Evolutionary conservation across 2,113 vertebrate species (phyloP).

Genomic region (Hymenochirus boettgeri): DNA sequence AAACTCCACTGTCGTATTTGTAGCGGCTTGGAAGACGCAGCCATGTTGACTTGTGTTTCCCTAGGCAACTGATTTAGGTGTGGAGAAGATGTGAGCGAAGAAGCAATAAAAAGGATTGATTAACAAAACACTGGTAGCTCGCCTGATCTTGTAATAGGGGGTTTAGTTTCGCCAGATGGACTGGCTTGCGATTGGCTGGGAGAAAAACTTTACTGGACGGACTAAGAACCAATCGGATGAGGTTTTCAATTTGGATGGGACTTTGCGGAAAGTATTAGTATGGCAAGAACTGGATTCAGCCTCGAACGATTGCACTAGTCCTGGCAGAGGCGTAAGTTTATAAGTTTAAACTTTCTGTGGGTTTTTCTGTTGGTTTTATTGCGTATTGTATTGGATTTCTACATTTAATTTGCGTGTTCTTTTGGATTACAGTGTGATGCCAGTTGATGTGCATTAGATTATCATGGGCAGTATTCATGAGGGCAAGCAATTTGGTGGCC

Average conservation of each 20-base stretch:
- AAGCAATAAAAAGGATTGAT: constrained; percentile 87
- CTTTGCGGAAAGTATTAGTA: constrained; percentile 87
- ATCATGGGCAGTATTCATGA: too few relatives aligned
- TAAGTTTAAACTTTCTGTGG: too few relatives aligned
- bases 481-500: too few relatives aligned
- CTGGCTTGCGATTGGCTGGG: constrained; percentile 95
- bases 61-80: constrained; percentile 86
- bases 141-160: constrained; percentile 80
- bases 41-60: constrained; percentile 88
- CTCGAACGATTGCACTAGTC: constrained; percentile 91
- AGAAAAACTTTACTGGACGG: constrained; percentile 94
- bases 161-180: constrained; percentile 88
- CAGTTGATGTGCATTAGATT: too few relatives aligned
- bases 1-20: constrained; percentile 86
- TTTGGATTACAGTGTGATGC: too few relatives aligned
- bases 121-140: constrained; percentile 72
- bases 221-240: constrained; percentile 93
- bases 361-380: too few relatives aligned
- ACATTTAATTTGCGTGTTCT: too few relatives aligned
- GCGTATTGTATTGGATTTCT: too few relatives aligned
- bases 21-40: constrained; percentile 89
- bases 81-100: constrained; percentile 98
- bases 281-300: constrained; percentile 96
- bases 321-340: constrained; percentile 87
- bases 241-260: constrained; percentile 88